phyloP scores from a whole-genome alignment of 2,113 vertebrate species.

The Toxostoma redivivum region DNA sequence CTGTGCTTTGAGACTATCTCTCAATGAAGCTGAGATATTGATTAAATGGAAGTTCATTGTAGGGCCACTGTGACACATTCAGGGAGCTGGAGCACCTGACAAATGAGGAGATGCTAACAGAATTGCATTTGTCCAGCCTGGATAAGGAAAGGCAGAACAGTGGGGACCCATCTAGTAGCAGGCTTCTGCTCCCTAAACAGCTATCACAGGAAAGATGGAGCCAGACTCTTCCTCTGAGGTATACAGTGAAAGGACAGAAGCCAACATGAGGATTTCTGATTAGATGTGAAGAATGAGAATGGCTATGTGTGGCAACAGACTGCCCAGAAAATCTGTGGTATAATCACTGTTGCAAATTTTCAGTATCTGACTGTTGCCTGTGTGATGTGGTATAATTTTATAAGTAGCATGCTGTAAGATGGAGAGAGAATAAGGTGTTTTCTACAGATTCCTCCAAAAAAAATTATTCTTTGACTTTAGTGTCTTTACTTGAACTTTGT shows the following conservation, averaged over 20 bases:
- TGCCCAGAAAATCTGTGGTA: neutral
- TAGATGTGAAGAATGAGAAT: neutral
- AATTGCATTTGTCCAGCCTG: neutral
- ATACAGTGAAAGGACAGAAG: neutral
- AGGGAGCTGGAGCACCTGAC: neutral
- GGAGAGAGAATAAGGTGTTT: neutral
- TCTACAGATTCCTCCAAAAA: neutral
- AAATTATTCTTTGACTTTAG: neutral
- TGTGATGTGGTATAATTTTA: neutral
- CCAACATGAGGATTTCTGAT: neutral
- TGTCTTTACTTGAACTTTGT: neutral
- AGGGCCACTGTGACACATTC: neutral
- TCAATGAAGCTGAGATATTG: neutral
- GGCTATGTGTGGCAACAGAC: neutral
- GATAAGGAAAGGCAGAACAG: neutral
- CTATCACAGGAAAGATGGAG: neutral
- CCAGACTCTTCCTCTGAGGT: neutral
- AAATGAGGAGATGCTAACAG: neutral
- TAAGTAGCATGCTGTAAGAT: neutral
- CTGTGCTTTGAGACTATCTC: neutral
- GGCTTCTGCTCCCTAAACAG: neutral
- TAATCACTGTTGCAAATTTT: neutral
- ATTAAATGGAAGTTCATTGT: neutral
- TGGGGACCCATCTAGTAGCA: neutral
- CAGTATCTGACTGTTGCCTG: neutral